Evolutionary conservation across 1,140 invertebrate genomes (phyloP).

Genomic region (Nasonia longicornis): DNA sequence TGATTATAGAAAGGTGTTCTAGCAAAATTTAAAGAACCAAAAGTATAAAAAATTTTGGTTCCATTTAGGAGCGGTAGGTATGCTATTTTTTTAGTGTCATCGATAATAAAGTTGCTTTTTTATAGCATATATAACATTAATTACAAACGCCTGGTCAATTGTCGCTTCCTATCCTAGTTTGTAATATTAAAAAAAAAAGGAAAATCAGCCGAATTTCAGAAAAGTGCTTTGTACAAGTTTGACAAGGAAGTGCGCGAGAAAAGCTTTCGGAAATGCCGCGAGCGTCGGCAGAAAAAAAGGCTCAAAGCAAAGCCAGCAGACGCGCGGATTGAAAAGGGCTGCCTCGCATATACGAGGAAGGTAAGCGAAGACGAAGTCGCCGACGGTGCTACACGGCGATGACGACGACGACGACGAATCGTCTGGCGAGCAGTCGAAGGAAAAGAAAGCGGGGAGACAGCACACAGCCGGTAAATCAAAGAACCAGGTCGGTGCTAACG

Average conservation of each 20-base stretch:
- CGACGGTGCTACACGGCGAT: neutral
- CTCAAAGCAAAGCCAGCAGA: neutral
- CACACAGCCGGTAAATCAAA: conserved; percentile 28
- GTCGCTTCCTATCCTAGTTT: neutral
- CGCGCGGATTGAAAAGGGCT: neutral
- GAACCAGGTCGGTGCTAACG: conserved; percentile 37
- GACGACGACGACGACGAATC: neutral
- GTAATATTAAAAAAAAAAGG: neutral
- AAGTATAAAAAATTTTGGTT: too few species aligned
- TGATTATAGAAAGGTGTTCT: too few species aligned
- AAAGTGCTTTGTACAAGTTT: neutral
- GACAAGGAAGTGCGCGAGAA: neutral
- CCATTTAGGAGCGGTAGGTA: too few species aligned
- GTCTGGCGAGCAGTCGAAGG: neutral
- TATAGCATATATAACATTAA: too few species aligned
- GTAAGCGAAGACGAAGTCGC: neutral
- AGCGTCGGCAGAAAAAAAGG: neutral
- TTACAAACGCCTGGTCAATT: neutral
- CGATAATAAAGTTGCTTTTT: too few species aligned
- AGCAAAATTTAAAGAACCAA: too few species aligned
- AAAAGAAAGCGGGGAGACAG: conserved; percentile 3
- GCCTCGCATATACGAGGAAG: neutral
- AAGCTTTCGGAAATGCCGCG: neutral
- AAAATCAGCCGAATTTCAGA: neutral
- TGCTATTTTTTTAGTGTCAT: too few species aligned